These are phyloP conservation scores for Austrofundulus limnaeus DNA, from an alignment of 2,113 vertebrate genomes.

Conservation along the genomic window DNA sequence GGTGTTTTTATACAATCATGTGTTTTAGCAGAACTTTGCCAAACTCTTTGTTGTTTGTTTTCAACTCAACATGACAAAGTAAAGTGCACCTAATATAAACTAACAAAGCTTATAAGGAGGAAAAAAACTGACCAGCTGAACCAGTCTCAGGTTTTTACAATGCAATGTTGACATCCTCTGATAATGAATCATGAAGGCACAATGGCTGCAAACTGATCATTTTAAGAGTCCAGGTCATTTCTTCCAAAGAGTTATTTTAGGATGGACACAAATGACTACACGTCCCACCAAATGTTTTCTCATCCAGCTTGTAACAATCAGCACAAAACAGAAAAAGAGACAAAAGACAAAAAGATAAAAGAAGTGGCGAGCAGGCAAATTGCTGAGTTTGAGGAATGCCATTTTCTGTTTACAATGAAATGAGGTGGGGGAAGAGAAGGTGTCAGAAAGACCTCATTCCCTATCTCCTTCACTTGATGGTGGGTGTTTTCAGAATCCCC, in stretches of 20 bases:
- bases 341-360: conserved; percentile 54
- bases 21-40: too few relatives aligned
- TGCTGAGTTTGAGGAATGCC: conserved; percentile 71
- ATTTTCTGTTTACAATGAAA: conserved; percentile 66
- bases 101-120: too few relatives aligned
- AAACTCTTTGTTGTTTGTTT: too few relatives aligned
- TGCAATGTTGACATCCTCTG: background rate
- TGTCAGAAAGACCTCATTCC: conserved; percentile 46
- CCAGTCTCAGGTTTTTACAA: too few relatives aligned
- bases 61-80: too few relatives aligned
- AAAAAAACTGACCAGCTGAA: too few relatives aligned
- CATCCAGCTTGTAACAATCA: conserved; percentile 58
- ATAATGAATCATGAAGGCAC: too few relatives aligned
- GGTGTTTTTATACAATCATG: too few relatives aligned
- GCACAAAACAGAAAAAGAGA: conserved; percentile 46
- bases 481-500: conserved; percentile 49
- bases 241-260: background rate
- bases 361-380: conserved; percentile 36
- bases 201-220: background rate
- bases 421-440: conserved; percentile 52
- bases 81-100: too few relatives aligned
- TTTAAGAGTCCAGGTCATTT: background rate
- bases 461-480: conserved; percentile 39
- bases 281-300: conserved; percentile 20
- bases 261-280: background rate